Evolutionary conservation across 2,797 vertebrate species (phyloP).

Genomic region (Naso thynnoides): DNA sequence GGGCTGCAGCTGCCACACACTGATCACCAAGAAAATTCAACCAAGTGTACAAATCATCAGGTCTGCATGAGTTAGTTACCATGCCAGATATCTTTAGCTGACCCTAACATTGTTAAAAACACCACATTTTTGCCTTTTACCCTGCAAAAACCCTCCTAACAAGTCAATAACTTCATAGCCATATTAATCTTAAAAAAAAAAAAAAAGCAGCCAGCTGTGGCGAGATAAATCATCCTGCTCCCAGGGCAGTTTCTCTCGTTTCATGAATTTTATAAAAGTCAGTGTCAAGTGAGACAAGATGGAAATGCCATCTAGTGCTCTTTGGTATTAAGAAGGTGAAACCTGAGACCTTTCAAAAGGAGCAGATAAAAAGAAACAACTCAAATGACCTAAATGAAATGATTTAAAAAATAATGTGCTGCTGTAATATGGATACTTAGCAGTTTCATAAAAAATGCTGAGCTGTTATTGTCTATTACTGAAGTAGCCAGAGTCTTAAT

Average conservation of each 20-base stretch:
- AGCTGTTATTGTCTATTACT: neutral
- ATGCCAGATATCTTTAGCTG: conserved; percentile 25
- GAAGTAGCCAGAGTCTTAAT: neutral
- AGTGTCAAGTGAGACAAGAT: conserved; percentile 28
- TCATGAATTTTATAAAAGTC: conserved; percentile 49
- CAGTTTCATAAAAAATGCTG: neutral
- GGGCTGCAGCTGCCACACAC: conserved; percentile 27
- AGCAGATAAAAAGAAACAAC: conserved; percentile 6
- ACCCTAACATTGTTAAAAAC: conserved; percentile 8
- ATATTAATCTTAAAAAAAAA: neutral
- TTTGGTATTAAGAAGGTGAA: conserved; percentile 4
- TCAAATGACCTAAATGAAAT: conserved; percentile 12
- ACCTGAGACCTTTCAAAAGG: neutral
- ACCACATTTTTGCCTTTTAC: neutral
- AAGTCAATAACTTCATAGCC: conserved; percentile 13
- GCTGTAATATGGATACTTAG: neutral
- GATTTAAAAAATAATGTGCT: neutral
- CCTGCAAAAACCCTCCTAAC: conserved; percentile 7
- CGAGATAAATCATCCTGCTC: conserved; percentile 39
- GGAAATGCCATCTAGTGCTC: conserved; percentile 15
- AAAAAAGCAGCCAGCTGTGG: conserved; percentile 11
- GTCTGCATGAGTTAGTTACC: conserved; percentile 11
- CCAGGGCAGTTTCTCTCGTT: conserved; percentile 26
- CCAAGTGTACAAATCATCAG: conserved; percentile 19
- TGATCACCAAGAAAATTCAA: conserved; percentile 27